Evolutionary conservation across 1,140 invertebrate genomes (phyloP).

Genomic region (Magallana gigas): DNA sequence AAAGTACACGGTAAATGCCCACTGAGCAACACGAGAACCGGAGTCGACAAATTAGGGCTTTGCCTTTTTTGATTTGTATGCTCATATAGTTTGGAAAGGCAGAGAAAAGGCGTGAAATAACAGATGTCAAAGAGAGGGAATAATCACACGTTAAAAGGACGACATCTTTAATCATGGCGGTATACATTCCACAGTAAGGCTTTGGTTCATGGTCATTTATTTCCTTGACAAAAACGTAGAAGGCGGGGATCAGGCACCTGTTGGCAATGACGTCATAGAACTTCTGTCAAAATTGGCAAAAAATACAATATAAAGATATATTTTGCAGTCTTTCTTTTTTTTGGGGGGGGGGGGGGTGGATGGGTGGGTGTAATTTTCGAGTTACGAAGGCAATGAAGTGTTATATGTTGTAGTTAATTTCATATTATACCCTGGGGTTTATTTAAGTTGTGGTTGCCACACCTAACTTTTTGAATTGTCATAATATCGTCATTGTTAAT

Average conservation of each 20-base stretch:
- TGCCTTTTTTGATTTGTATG: slow-evolving; percentile 31
- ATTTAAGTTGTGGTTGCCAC: too few relatives aligned
- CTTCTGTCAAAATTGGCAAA: background rate
- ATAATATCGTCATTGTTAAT: too few relatives aligned
- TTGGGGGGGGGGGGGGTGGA: too few relatives aligned
- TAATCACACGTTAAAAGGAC: slow-evolving; percentile 16
- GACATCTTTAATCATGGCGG: slow-evolving; percentile 37
- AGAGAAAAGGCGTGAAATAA: slow-evolving; percentile 23
- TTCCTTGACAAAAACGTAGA: slow-evolving; percentile 14
- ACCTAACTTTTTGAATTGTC: too few relatives aligned
- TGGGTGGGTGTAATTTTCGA: too few relatives aligned
- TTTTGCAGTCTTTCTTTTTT: too few relatives aligned
- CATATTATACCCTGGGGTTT: too few relatives aligned
- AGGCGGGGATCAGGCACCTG: slow-evolving; percentile 19
- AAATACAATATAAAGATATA: too few relatives aligned
- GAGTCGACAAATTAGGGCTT: slow-evolving; percentile 20
- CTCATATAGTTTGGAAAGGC: slow-evolving; percentile 16
- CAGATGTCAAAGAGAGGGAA: slow-evolving; percentile 30
- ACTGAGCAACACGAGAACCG: background rate
- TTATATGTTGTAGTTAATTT: too few relatives aligned
- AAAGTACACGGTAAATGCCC: slow-evolving; percentile 7
- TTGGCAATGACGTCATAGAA: background rate
- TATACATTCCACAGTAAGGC: background rate
- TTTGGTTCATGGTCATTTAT: slow-evolving; percentile 5
- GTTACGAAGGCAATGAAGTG: too few relatives aligned